Conservation (phyloP, 1,140 invertebrate genomes). For the Macrobrachium rosenbergii region DNA sequence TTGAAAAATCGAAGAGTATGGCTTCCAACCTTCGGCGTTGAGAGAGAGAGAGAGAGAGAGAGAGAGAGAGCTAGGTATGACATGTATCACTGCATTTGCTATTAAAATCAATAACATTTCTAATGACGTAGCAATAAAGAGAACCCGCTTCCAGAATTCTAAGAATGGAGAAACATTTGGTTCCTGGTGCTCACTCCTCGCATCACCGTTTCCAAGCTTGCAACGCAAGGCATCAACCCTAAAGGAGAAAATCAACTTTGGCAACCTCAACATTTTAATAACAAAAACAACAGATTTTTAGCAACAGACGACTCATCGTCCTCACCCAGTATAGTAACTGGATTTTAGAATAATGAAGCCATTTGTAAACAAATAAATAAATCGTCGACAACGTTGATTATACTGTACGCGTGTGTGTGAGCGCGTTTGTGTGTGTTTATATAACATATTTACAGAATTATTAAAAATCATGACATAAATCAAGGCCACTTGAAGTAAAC, state of each 20-base stretch:
- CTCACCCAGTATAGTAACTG: neutral
- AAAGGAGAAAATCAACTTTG: too few species aligned
- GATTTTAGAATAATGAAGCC: neutral
- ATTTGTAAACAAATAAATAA: constrained; percentile 18
- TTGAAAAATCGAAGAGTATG: too few species aligned
- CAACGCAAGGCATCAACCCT: too few species aligned
- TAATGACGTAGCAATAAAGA: neutral
- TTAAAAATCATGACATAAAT: too few species aligned
- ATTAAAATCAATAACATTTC: neutral
- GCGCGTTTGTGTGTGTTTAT: constrained; percentile 15
- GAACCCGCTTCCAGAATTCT: neutral
- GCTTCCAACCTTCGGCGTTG: neutral
- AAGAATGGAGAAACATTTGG: neutral
- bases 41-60: constrained; percentile 20
- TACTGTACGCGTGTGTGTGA: constrained; percentile 5
- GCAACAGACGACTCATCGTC: too few species aligned
- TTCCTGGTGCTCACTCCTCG: too few species aligned
- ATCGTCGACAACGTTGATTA: neutral
- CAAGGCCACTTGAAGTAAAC: too few species aligned
- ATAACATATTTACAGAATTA: too few species aligned
- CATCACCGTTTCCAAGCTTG: too few species aligned
- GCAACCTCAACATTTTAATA: too few species aligned
- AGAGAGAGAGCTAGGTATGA: neutral
- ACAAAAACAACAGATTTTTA: too few species aligned
- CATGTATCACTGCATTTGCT: neutral